Evolutionary conservation across 1,140 invertebrate genomes (phyloP), one percentile per base, ranked within the genome.

Genomic region (Cyphomyrmex costatus): DNA sequence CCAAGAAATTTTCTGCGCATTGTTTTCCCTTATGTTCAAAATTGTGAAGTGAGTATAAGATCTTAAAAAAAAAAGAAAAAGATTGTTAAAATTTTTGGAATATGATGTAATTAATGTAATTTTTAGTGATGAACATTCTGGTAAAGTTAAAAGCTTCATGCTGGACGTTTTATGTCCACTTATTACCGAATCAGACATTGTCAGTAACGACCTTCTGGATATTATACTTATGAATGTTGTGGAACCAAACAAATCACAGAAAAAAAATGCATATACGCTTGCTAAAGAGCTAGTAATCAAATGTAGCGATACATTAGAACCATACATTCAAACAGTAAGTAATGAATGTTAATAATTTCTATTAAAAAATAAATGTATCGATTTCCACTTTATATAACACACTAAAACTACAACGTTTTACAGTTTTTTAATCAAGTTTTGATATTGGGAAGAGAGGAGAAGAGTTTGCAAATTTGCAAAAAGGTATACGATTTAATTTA

Each of bases 401-500:
- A 14, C 0, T 24, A 24, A 78, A 8, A 70, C 21, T 10, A 86
- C 56, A 46, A 68, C n/a, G 10, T 27, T 92, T 92, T 92, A 66
- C 95, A 99, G 98, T 99, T 99, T 94, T 99, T 99, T 95, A 99
- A 99, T 95, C 98, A 99, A 94, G 98, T 98, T 30, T 95, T 99
- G 46, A 98, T 99, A 88, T 95, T 99, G 93, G 98, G 98, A 24
- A 98, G 98, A 95, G 97, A 98, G 93, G 98, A 98, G 91, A 97
- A 97, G 90, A 97, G 96, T 78, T 95, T 98, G 42, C 95, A 96
- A 86, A 98, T 98, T 89, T 97, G 97, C 86, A 96, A 96, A 79
- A 98, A 98, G 96, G 97, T 99, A 42, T 99, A 99, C 94, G 98
- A 99, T 94, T 96, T 99, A 71, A 99, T 99, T 89, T 99, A 99